Base-by-base conservation (phyloP, 2,113 vertebrate genomes). In the Erythrocebus patas region DNA sequence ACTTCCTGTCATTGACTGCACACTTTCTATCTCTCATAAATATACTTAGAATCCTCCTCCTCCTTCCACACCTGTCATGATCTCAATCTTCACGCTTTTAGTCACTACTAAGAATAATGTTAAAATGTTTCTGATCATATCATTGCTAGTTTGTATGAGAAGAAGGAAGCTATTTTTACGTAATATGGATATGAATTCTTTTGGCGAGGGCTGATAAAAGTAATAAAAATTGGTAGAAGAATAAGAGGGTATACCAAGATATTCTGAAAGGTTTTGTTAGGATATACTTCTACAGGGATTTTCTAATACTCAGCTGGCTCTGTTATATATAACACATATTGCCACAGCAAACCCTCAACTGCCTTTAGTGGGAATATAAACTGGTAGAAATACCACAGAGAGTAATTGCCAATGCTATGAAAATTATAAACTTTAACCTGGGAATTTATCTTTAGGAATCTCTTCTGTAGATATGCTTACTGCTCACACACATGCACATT, bases 1-100 rank as follows among this genome's bases (percentile, higher is more conserved):
- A 83, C 91, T 96, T 97, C 97, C 98, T 96, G 90, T 88, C 81
- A 87, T 61, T 95, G 92, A 52, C 79, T 52, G 78, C 80, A 96
- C 66, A 68, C 86, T 96, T 97, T 80, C 73, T 96, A 72, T 25
- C 57, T 66, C 93, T 76, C 89, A 68, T 79, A 97, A 94, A 96
- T 55, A 98, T 20, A 98, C 93, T 40, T 96, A 84, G 85, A 88
- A 78, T 94, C 79, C 78, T 96, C 92, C 40, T 68, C 93, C 83
- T 78, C 73, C 89, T 93, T 79, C 88, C 85, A 95, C 45, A 88
- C 75, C 78, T 79, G 73, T n/a, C 43, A 68, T 87, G 32, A 91
- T 52, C 57, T 88, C 93, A 55, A 27, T 76, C n/a, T 91, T 78
- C 35, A 87, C 12, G 64, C 40, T 87, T 87, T 92, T 66, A 61